Evolutionary conservation across 2,888 invertebrate species (phyloP), one percentile per base, ranked within the genome.

Genomic region (Hirtodrosophila confusa): DNA sequence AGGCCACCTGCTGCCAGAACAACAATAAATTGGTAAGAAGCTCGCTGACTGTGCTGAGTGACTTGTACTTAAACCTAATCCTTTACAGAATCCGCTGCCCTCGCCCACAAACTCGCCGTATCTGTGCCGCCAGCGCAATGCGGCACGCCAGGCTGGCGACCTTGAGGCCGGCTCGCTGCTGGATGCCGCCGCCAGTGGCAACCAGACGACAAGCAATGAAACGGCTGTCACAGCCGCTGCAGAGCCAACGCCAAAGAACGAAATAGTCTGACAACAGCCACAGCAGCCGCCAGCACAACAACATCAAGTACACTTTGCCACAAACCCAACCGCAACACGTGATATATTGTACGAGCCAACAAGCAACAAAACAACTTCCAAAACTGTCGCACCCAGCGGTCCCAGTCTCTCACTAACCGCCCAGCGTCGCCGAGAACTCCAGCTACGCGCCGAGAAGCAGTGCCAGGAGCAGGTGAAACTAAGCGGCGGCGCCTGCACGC

Each of bases 31-130:
- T 89, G 62, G 90, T 91, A 63, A 74, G 9, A 31, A 17, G 17
- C 17, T 17, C 17, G 17, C 17, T 17, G 17, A 17, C 17, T 17
- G 17, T 17, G 17, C 17, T 17, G 17, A 17, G 2, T 17, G 17
- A 17, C 17, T 17, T 17, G 17, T 17, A 17, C 17, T 17, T 17
- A 17, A 17, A 17, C 2, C 0, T 5, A 1, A 40, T 24, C 10
- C 6, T 11, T 72, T 79, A 9, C 91, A 92, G 91, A 90, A 90
- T 70, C 93, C 89, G 83, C 92, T 95, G 55, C 95, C 96, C 11
- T 96, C 96, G 5, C 96, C 96, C 9, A 94, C 94, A 51, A 95
- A 95, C 79, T 96, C 96, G 17, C 96, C 96, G 36, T 96, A 96
- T 90, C 92, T 96, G 90, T 96, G 96, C 90, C 93, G 97, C 58